Evolutionary conservation across 2,797 vertebrate species (phyloP), one percentile per base, ranked within the genome.

Genomic region (Ambastaia sidthimunki): DNA sequence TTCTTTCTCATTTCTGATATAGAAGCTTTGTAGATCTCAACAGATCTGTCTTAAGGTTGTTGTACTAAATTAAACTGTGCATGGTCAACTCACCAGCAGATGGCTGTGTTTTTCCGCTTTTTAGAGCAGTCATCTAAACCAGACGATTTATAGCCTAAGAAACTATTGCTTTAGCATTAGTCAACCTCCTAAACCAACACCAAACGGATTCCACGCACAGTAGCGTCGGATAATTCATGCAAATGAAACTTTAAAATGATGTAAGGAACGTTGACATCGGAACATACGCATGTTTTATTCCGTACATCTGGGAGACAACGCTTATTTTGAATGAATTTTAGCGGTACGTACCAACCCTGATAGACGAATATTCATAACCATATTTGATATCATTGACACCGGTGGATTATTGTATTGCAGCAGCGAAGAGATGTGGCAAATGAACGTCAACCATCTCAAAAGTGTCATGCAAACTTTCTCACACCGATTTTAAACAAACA

Each of bases 91-190:
- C 25, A 34, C 76, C 67, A 48, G 57, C 60, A 78, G 76, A 78
- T 78, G 76, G 76, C 76, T 5, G 76, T 54, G 16, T 71, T 11
- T 65, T 52, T 28, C 59, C 52, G 44, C 57, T 71, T 78, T 31
- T 71, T 15, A 47, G 16, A 19, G 7, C 37, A 59, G 55, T 55
- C 74, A 25, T 60, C 25, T 19, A 41, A 48, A 25, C 21, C 23
- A 13, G 19, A 34, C 44, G 2, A 34, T 60, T 68, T 47, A 70
- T 60, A 71, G 31, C 16, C 25, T 28, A 25, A 71, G 23, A 71
- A 37, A 78, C 44, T 21, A 15, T 28, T 69, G 23, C 44, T 25
- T 57, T 25, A 28, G 7, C 28, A 52, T 70, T 50, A 18, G 19
- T 54, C 57, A 63, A 52, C 19, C 44, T 54, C 28, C 28, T 65